Evolutionary conservation across 1,140 invertebrate genomes (phyloP), one percentile per base, ranked within the genome.

Genomic region (Colletes gigas): DNA sequence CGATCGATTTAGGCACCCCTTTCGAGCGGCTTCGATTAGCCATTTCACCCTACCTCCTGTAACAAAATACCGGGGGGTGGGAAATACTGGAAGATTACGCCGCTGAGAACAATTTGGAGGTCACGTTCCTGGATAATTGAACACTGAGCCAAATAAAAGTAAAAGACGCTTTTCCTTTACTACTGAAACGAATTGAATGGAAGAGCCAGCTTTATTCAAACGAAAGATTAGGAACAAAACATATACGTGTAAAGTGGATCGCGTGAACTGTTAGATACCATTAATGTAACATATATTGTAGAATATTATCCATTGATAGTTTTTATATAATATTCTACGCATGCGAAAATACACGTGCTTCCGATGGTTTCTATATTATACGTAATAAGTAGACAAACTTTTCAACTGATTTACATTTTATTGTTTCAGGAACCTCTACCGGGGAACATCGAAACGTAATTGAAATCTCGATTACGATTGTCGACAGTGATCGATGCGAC

Each of bases 401-500:
- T 21, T 5, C 9, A 62, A 41, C 30, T 62, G 41, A 30, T 52
- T n/a, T 8, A 10, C 57, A 14, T 62, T 71, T 78, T 69, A 41
- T 52, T 78, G 52, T 44, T 70, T 78, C 9, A n/a, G 55, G 15
- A 41, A 71, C 54, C 60, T 70, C 21, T 44, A n/a, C 50, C 12
- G 15, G 9, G 19, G 75, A 70, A 52, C 57, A 41, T 52, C 17
- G 57, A 39, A 71, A 41, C 30, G 44, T 71, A 59, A 70, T 17
- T 52, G 44, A 62, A 47, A 52, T 14, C 14, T 62, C 54, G 47
- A 65, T 39, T 68, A 5, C 68, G 39, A 14, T 47, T 55, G 0
- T 52, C 41, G 21, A 39, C 41, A 59, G 68, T 77, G 41, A 69
- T 69, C 41, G 41, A 77, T 39, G 30, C 8, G 19, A 77, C 69